Base-by-base conservation (phyloP, 2,888 invertebrate species). In the Germaria angustata region DNA sequence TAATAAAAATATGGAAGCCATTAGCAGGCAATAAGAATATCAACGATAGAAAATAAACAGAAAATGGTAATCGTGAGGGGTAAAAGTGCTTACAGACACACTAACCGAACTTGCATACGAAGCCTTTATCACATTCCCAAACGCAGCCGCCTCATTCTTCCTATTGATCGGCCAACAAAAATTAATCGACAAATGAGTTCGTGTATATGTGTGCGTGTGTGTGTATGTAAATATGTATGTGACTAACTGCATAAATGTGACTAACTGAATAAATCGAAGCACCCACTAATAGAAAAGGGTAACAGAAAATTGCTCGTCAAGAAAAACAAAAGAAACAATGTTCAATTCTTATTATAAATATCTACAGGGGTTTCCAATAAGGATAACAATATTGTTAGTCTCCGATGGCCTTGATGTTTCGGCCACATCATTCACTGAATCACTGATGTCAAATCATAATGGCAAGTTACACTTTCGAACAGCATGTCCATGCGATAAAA, bases 21-120 rank as follows among this genome's bases (percentile, higher is more conserved):
- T 36, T 39, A 66, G 75, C 53, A 75, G 61, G 75, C 53, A 75
- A 71, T 71, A 65, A 53, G 44, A 79, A 82, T 79, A 66, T 82
- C 69, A 69, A 73, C 65, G 66, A 66, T 66, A 36, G 59, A 78
- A 78, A 81, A 78, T 69, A 51, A 82, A 65, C 66, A 78, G 72
- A 46, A 59, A 66, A 72, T 59, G 36, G 39, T 61, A 66, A 72
- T 59, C 61, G n/a, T 39, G 44, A 61, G 55, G 36, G 51, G 55
- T 32, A 69, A 63, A 69, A 78, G 41, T 53, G 61, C 46, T 63
- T 39, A 59, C 41, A 8, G 15, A 53, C 36, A 24, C 46, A 44
- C 20, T 36, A 36, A 41, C 65, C 28, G 13, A 17, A 49, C 44
- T 8, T 57, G 53, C 36, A 53, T 57, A 49, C n/a, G 36, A 46